Evolutionary conservation across 2,797 vertebrate genomes (phyloP), one percentile per base, ranked within the genome.

Genomic region (Gypaetus barbatus): DNA sequence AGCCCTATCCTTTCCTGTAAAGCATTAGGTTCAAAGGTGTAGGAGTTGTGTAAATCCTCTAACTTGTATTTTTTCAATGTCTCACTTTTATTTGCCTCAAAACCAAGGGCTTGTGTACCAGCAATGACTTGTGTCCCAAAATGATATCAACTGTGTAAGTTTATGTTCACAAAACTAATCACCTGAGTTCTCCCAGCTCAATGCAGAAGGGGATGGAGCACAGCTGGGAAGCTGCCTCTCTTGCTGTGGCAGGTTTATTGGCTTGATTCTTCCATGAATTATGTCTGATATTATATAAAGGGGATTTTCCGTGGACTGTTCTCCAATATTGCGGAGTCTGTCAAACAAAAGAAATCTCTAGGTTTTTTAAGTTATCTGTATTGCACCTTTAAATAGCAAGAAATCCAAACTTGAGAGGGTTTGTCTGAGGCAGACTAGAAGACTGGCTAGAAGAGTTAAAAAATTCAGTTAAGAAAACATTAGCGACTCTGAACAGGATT

Each of bases 71-170:
- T 91, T 65, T 81, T 43, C 21, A 4, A 49, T 58, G 60, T 63
- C 90, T 87, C 57, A 11, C 82, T 97, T 97, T 88, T 96, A 94
- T 94, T 97, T 95, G 87, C 89, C 60, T 97, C 69, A 93, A 81
- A 94, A 93, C 61, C 94, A 96, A 93, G 70, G 84, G 31, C 21
- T 85, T 86, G 37, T 71, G 89, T 93, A 71, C 49, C 77, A 87
- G 31, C 52, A 87, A 64, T 79, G 73, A 79, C 58, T 93, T 92
- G 54, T 57, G 41, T 90, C 81, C 63, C 84, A 81, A 91, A 97
- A 95, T 76, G 57, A 37, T 84, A 96, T 69, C 92, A 92, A 57
- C 86, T 37, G 66, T 84, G 60, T 87, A 94, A 74, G 39, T 87
- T 95, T 93, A 74, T 83, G 70, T 79, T 78, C 89, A 71, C 77